Evolutionary conservation across 2,888 invertebrate genomes (phyloP).

Genomic region (Malachius bipustulatus): DNA sequence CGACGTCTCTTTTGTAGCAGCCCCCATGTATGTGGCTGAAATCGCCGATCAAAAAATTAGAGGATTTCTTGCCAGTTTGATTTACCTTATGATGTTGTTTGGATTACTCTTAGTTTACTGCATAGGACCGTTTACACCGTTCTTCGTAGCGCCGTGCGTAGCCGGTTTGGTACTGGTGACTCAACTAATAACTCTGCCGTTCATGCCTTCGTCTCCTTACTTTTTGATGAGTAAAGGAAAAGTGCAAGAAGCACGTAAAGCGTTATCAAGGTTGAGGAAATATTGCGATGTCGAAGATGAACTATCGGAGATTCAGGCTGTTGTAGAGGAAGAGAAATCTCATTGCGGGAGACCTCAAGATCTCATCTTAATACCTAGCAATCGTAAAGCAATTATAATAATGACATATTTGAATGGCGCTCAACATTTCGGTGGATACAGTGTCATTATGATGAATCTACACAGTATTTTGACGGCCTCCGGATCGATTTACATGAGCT

Average conservation of each 20-base stretch:
- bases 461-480: slow-evolving; percentile 31
- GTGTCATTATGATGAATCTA: slow-evolving; percentile 35
- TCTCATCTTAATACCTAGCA: slow-evolving; percentile 29
- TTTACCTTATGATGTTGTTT: slow-evolving; percentile 26
- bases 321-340: slow-evolving; percentile 29
- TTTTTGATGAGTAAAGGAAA: slow-evolving; percentile 28
- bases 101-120: slow-evolving; percentile 27
- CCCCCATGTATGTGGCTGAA: slow-evolving; percentile 31
- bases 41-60: slow-evolving; percentile 27
- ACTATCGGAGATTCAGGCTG: slow-evolving; percentile 29
- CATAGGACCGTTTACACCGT: slow-evolving; percentile 30
- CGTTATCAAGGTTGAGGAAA: slow-evolving; percentile 26
- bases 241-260: slow-evolving; percentile 26
- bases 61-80: slow-evolving; percentile 24
- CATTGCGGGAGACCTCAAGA: slow-evolving; percentile 31
- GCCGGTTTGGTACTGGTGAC: slow-evolving; percentile 25
- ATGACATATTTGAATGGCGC: slow-evolving; percentile 32
- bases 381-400: slow-evolving; percentile 31
- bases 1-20: slow-evolving; percentile 32
- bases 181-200: slow-evolving; percentile 29
- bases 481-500: slow-evolving; percentile 27
- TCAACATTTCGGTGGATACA: slow-evolving; percentile 34
- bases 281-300: slow-evolving; percentile 27
- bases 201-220: slow-evolving; percentile 36
- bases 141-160: slow-evolving; percentile 29